Conservation (phyloP, 2,113 vertebrate genomes). For the Mobula hypostoma region DNA sequence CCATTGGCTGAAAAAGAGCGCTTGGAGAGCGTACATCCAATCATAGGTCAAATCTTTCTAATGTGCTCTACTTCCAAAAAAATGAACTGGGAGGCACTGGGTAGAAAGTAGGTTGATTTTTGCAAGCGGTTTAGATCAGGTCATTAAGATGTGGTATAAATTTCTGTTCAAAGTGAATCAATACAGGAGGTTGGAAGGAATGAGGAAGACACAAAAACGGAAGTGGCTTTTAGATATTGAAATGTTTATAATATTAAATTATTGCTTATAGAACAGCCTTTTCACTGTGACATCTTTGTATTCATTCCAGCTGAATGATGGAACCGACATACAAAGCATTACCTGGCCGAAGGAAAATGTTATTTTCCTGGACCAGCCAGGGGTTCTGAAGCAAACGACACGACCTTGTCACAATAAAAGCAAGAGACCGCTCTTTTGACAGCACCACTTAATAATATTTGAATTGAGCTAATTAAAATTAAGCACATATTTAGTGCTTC, state of each 20-base stretch:
- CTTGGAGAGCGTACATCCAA: background rate
- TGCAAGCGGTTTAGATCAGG: background rate
- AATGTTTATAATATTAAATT: background rate
- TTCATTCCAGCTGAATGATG: background rate
- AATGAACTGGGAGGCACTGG: background rate
- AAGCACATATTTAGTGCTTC: background rate
- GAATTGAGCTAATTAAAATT: background rate
- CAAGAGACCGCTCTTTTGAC: background rate
- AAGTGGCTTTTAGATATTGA: background rate
- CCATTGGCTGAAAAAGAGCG: background rate
- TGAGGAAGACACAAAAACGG: background rate
- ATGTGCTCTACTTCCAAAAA: background rate
- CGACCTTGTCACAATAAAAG: background rate
- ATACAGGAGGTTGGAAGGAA: background rate
- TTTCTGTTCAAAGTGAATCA: background rate
- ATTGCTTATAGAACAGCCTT: background rate
- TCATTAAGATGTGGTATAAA: background rate
- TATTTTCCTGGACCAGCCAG: background rate
- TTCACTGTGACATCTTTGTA: background rate
- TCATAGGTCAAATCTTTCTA: background rate
- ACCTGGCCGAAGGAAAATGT: background rate
- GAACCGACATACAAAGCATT: background rate
- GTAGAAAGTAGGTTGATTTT: background rate
- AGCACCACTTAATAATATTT: background rate
- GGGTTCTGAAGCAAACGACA: background rate